phyloP scores from a whole-genome alignment of 2,888 invertebrate genomes.

The Clusia tigrina region DNA sequence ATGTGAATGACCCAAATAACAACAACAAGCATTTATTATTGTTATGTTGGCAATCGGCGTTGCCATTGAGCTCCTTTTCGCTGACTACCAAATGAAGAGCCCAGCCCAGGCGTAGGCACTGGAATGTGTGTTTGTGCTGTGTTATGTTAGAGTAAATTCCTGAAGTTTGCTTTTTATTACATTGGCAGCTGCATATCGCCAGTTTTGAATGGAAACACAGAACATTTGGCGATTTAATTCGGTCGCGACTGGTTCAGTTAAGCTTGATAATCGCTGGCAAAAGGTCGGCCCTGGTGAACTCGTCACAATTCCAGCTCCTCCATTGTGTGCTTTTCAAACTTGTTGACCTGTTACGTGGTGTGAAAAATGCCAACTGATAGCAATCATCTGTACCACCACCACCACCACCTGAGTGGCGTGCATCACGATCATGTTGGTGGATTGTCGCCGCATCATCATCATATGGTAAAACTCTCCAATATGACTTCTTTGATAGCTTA shows the following conservation, averaged over 20 bases:
- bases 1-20: slow-evolving; percentile 65
- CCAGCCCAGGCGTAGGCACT: neutral
- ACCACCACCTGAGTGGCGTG: slow-evolving; percentile 50
- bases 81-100: slow-evolving; percentile 28
- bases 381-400: slow-evolving; percentile 51
- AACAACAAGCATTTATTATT: slow-evolving; percentile 32
- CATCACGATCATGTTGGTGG: slow-evolving; percentile 46
- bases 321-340: neutral
- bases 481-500: slow-evolving; percentile 20
- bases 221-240: neutral
- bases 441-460: slow-evolving; percentile 60
- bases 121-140: slow-evolving; percentile 38
- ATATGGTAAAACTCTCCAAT: too few relatives aligned
- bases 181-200: slow-evolving; percentile 13
- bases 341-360: slow-evolving; percentile 6
- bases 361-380: slow-evolving; percentile 50
- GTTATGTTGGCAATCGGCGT: slow-evolving; percentile 25
- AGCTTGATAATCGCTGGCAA: slow-evolving; percentile 27
- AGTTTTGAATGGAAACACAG: neutral
- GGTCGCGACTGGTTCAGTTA: slow-evolving; percentile 14
- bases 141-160: slow-evolving; percentile 59
- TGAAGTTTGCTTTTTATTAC: slow-evolving; percentile 39
- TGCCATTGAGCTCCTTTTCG: slow-evolving; percentile 58
- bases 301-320: neutral
- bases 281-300: slow-evolving; percentile 30